Conservation (phyloP, 1,140 invertebrate genomes). For the Eumeta japonica region DNA sequence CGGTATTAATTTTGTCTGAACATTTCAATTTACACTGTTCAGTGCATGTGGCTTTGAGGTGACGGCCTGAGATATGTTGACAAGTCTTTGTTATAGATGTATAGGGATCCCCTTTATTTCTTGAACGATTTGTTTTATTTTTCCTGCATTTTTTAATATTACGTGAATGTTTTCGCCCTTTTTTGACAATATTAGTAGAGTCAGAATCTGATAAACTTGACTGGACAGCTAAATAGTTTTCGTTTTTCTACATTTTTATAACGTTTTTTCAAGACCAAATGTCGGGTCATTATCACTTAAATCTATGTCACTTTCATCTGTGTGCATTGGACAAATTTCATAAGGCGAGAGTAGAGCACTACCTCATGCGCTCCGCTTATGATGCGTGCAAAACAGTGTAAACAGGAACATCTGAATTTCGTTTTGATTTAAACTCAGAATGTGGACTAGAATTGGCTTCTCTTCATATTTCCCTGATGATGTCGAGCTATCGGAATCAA, state of each 20-base stretch:
- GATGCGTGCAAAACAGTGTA: no score
- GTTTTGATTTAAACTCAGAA: no score
- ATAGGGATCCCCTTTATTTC: slow-evolving; percentile 8
- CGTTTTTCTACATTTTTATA: neutral
- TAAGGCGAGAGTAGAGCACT: no score
- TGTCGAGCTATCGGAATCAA: no score
- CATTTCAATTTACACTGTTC: slow-evolving; percentile 12
- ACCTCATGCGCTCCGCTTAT: no score
- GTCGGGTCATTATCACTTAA: no score
- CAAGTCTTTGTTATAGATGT: slow-evolving; percentile 3
- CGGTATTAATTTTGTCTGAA: slow-evolving; percentile 6
- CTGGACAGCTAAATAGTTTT: neutral
- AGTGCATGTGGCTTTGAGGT: slow-evolving; percentile 8
- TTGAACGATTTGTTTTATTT: no score
- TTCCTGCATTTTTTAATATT: neutral
- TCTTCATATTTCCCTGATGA: no score
- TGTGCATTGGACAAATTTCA: neutral
- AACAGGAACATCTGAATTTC: no score
- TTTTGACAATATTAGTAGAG: neutral
- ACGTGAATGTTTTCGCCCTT: neutral
- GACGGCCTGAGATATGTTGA: slow-evolving; percentile 4
- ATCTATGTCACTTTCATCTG: slow-evolving; percentile 2
- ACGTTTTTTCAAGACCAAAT: no score
- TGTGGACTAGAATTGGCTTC: no score
- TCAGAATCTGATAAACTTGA: neutral